These are phyloP conservation scores for Oceanodroma tethys DNA, from an alignment of 2,113 vertebrate species.

Conservation along the genomic window DNA sequence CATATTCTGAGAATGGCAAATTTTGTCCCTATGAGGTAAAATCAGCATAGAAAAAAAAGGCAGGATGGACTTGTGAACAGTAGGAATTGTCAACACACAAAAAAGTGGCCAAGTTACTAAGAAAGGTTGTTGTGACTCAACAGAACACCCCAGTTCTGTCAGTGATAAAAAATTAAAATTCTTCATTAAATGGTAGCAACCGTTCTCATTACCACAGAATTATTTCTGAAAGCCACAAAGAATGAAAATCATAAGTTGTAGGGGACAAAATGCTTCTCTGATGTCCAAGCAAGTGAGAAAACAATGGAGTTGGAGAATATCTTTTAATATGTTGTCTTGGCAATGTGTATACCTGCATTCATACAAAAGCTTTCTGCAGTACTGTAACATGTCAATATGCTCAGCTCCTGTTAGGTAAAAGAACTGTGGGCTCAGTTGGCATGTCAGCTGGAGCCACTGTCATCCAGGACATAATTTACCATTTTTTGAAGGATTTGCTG, in stretches of 20 bases:
- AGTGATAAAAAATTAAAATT: not conserved
- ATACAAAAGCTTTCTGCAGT: not conserved
- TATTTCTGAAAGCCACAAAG: not conserved
- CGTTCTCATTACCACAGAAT: not conserved
- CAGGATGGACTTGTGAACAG: not conserved
- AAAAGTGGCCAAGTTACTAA: not conserved
- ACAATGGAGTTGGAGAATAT: not conserved
- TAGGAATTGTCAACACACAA: not conserved
- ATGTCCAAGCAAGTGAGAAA: not conserved
- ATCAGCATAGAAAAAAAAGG: not conserved
- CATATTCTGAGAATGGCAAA: not conserved
- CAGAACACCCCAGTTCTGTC: not conserved
- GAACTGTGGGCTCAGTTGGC: not conserved
- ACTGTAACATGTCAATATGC: fast-evolving
- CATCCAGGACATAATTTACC: not conserved
- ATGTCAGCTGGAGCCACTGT: not conserved
- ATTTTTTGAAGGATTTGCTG: constrained; percentile 6
- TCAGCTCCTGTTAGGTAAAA: not conserved
- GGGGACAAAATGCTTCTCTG: not conserved
- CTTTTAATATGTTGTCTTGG: not conserved
- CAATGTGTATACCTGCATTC: fast-evolving
- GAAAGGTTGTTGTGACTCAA: not conserved
- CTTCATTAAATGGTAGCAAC: not conserved
- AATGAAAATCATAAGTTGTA: not conserved
- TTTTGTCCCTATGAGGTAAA: not conserved